Base-by-base conservation (phyloP, 1,140 invertebrate species). In the Ceratina australensis region DNA sequence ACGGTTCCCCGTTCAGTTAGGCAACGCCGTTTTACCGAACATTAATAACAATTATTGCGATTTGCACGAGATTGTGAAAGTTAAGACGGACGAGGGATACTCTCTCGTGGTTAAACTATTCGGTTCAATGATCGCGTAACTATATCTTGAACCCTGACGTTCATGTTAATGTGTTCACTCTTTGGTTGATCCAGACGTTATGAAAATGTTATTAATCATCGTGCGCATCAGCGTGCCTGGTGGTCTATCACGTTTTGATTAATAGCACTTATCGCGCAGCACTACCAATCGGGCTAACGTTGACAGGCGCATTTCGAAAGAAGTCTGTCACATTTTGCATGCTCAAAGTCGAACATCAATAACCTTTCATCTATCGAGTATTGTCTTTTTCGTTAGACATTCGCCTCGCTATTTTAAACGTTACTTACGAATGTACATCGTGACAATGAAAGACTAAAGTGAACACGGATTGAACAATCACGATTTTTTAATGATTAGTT, bases 131-230 rank as follows among this genome's bases (percentile, higher is more conserved):
- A 78, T 78, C 83, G 68, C 81, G 76, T 76, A 85, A 85, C 75
- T 67, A 57, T 67, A 57, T 80, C 60, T 78, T 72, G 78, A 82
- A 79, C 78, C 56, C 68, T 20, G 61, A 72, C 72, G 59, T 65
- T 76, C 69, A 61, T 77, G 77, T 86, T 82, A 84, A 82, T 72
- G 65, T 57, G 60, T 66, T 69, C 47, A 80, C 72, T 80, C 72
- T 54, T 68, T n/a, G 66, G n/a, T 16, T 42, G 64, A 67, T 79
- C 60, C 47, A 77, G 72, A 7, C 72, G 63, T 72, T 67, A 79
- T 77, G 81, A 79, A 83, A 85, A 85, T 83, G 78, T 83, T 85
- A 85, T 85, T 83, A 85, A 83, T 85, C 81, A 76, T 72, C 65
- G 52, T 28, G 73, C 33, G 33, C 63, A 65, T 49, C 20, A 78